Evolutionary conservation across 1,140 invertebrate genomes (phyloP), one percentile per base, ranked within the genome.

Genomic region (Cyclargus thomasi): DNA sequence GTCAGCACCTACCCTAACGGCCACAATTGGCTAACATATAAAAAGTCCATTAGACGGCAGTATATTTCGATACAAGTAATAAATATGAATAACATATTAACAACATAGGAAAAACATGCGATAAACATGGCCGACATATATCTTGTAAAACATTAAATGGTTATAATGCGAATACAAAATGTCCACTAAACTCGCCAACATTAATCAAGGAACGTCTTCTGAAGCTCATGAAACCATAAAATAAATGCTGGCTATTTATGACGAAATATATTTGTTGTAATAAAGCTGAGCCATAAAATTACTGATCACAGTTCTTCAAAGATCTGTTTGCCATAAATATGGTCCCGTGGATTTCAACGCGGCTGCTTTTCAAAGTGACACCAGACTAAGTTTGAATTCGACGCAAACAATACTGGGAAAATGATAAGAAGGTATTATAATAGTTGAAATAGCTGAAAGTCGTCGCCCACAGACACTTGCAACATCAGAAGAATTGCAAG

Each of bases 21-120:
- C 14, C 14, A 20, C 20, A 59, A 59, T 59, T 59, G 23, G 62
- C 36, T 57, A 64, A 64, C 67, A 63, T 53, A 68, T 68, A 68
- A 68, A 64, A 68, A 64, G 18, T 53, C 67, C 67, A 68, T 68
- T 68, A 68, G 23, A 64, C 7, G 21, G 62, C 35, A n/a, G 62
- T 36, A 39, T 14, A 62, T 64, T 64, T 67, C 53, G 63, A 68
- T 68, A 63, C 63, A 47, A 47, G 57, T 68, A 57, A 68, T 68
- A 68, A 68, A 68, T 68, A 64, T 68, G 53, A 68, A 68, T 68
- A 68, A 64, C 53, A 68, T 68, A 68, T 68, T 64, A 53, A 17
- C 67, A 63, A 68, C 67, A 57, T 29, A 14, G 62, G 67, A 53
- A 23, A 39, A 67, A 67, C 36, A 63, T 68, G 47, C 17, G 55